Evolutionary conservation across 2,797 vertebrate genomes (phyloP).

Genomic region (Hoplostethus mediterraneus): DNA sequence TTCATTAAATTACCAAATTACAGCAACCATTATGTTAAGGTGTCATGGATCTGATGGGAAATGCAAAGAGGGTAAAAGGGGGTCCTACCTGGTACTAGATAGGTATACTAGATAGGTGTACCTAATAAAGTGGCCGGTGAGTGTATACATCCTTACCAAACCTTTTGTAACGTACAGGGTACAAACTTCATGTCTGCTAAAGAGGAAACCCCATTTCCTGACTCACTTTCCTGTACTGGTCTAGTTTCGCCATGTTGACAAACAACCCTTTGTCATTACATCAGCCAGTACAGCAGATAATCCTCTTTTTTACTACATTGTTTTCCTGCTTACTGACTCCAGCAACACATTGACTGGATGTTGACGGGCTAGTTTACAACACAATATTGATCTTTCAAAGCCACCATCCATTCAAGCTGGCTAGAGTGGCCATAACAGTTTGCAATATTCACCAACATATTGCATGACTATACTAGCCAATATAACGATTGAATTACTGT

Average conservation of each 20-base stretch:
- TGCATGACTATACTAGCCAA: not conserved
- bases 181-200: not conserved
- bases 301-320: not conserved
- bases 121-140: too few species aligned
- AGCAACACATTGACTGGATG: conserved; percentile 11
- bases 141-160: too few species aligned
- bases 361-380: conserved; percentile 32
- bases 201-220: conserved; percentile 17
- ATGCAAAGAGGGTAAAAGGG: too few species aligned
- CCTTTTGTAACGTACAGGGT: not conserved
- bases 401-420: conserved; percentile 12
- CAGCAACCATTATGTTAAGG: not conserved
- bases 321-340: conserved; percentile 7
- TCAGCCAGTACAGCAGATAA: not conserved
- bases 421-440: not conserved
- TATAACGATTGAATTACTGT: not conserved
- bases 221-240: not conserved
- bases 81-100: too few species aligned
- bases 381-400: conserved; percentile 29
- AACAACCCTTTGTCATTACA: conserved; percentile 9
- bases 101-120: too few species aligned
- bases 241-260: not conserved
- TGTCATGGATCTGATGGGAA: too few species aligned
- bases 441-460: conserved; percentile 7
- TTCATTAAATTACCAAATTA: not conserved